A percentile compares a stretch with the other conserved stretches of the same genome.
Conservation (phyloP, 2,113 vertebrate genomes). For the Cnemophilus loriae region DNA sequence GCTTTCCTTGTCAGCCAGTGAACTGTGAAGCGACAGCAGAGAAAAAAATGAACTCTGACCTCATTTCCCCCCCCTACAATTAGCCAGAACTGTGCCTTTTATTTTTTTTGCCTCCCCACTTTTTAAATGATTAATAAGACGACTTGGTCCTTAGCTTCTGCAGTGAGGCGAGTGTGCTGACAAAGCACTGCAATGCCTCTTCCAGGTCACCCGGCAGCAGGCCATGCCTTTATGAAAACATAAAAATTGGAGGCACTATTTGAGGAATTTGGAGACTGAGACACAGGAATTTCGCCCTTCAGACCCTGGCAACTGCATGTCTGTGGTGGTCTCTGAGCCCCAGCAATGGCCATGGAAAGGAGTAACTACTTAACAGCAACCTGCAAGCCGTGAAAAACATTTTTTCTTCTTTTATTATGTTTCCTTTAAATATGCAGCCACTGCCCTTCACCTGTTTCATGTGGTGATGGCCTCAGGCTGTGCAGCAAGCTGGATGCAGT, state of each 20-base stretch:
- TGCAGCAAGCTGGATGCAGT: not conserved
- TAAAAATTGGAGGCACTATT: constrained; percentile 64
- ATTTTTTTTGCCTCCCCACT: not conserved
- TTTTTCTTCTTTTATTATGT: not conserved
- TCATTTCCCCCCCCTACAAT: not conserved
- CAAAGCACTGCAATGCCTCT: constrained; percentile 55
- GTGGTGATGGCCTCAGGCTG: not conserved
- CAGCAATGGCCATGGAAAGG: not conserved
- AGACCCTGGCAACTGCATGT: constrained; percentile 53
- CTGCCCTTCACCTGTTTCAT: not conserved
- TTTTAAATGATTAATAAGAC: constrained; percentile 66
- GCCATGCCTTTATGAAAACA: constrained; percentile 67
- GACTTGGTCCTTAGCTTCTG: constrained; percentile 52
- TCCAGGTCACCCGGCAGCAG: constrained; percentile 65
- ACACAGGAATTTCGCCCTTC: constrained; percentile 57
- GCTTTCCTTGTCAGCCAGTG: constrained; percentile 37
- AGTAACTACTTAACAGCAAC: constrained; percentile 6
- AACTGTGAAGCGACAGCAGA: not conserved
- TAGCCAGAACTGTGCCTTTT: constrained; percentile 35
- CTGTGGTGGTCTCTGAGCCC: constrained; percentile 40
- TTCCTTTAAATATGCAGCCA: not conserved
- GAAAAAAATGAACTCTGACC: constrained; percentile 58
- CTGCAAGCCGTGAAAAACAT: not conserved
- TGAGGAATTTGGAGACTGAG: constrained; percentile 61
- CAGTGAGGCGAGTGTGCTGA: constrained; percentile 52